phyloP scores from a whole-genome alignment of 1,140 invertebrate species.

The Microplitis mediator region DNA sequence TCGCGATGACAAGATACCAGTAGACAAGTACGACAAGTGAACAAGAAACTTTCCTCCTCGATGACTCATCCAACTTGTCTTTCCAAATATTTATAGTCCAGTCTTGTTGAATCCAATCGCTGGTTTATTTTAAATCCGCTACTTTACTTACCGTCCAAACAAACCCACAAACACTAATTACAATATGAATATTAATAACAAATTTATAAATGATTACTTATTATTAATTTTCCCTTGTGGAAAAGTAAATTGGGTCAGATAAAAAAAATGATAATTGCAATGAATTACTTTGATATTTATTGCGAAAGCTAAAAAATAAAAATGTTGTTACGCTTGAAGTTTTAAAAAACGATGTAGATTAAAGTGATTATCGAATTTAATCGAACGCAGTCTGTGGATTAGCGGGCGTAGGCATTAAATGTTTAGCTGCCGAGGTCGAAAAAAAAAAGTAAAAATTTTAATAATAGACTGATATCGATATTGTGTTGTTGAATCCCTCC shows the following conservation, averaged over 20 bases:
- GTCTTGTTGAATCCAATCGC: too few species aligned
- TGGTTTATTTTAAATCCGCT: neutral
- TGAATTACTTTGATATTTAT: neutral
- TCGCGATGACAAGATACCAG: neutral
- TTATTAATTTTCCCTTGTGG: neutral
- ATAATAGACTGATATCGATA: neutral
- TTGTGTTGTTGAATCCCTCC: neutral
- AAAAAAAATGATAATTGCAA: neutral
- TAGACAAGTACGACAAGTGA: neutral
- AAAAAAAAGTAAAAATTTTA: neutral
- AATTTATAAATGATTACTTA: neutral
- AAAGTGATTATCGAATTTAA: too few species aligned
- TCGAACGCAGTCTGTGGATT: too few species aligned
- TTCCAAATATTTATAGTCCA: constrained; percentile 20
- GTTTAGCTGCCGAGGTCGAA: neutral
- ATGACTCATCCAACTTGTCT: constrained; percentile 23
- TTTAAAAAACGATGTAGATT: too few species aligned
- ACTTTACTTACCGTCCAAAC: too few species aligned
- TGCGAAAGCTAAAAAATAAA: too few species aligned
- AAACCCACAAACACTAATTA: neutral
- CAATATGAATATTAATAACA: neutral
- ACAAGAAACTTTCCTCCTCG: constrained; percentile 10
- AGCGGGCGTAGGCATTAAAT: too few species aligned
- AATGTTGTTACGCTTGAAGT: too few species aligned
- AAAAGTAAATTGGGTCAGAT: neutral